Base-by-base conservation (phyloP, 1,140 invertebrate species). In the Whitmania pigra region DNA sequence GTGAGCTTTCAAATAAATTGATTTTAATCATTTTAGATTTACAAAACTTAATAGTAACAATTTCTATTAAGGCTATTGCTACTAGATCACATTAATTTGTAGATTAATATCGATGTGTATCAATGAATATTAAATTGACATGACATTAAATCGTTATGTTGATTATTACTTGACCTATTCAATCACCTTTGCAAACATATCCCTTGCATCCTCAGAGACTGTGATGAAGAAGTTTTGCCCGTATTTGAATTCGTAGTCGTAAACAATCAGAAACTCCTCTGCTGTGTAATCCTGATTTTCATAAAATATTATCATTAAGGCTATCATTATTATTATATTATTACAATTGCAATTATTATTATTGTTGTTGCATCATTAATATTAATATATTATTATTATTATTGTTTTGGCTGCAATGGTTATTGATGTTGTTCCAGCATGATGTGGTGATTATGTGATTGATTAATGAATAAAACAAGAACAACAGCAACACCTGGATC, bases 191-290 rank as follows among this genome's bases (percentile, higher is more conserved):
- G 80, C 76, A 13, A 81, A 70, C 27, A 75, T 72, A 60, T 81
- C 77, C 71, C 81, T 82, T 7, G 80, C 78, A 69, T 82, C 81
- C 69, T 80, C 80, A 29, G 80, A 78, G 5, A 80, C 63, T 9
- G 78, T 78, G 53, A 82, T 77, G 73, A 77, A 77, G 74, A 82
- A 83, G 75, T 82, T 83, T 72, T 82, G 79, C 31, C 80, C 81
- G 77, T 74, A 78, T 70, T 78, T 80, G 73, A 79, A 82, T 49
- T 83, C 81, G 67, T 71, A 74, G 75, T 83, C 82, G 75, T 80
- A 81, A 36, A 36, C 2, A 36, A 6, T 36, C 31, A 36, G 2
- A 36, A 36, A 36, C 31, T 36, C 31, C 2, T 36, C 31, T 36
- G 31, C 31, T 36, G 31, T 77, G 71, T 81, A 83, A 57, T 81